phyloP scores from a whole-genome alignment of 2,797 vertebrate genomes.

The Oreochromis grahami region DNA sequence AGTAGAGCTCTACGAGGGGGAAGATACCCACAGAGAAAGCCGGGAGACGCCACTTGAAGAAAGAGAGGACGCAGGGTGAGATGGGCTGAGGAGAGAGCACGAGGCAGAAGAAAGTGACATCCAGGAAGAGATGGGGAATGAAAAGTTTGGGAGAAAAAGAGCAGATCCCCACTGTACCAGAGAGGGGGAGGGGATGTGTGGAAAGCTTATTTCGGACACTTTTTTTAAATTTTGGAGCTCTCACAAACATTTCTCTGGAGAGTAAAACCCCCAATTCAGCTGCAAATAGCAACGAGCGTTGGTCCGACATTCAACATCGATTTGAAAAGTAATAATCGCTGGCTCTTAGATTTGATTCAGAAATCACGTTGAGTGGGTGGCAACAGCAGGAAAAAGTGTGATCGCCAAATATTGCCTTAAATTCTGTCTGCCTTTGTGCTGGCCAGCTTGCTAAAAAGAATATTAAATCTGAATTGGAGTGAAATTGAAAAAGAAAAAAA shows the following conservation, averaged over 20 bases:
- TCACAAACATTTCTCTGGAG: background rate
- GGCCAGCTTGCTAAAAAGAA: background rate
- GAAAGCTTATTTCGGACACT: background rate
- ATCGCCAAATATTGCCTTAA: slow-evolving; percentile 17
- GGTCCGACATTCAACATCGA: background rate
- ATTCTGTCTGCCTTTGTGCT: background rate
- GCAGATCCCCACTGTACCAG: background rate
- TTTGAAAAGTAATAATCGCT: slow-evolving; percentile 15
- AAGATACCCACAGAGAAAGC: slow-evolving; percentile 19
- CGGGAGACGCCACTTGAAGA: background rate
- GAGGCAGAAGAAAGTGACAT: background rate
- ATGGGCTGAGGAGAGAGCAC: background rate
- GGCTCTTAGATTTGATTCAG: slow-evolving; percentile 8
- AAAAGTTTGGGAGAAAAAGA: background rate
- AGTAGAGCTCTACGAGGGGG: slow-evolving; percentile 8
- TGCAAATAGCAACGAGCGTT: background rate
- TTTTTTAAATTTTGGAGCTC: background rate
- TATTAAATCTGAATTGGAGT: background rate
- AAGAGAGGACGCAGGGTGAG: background rate
- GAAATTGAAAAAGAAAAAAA: background rate
- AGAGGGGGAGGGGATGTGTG: slow-evolving; percentile 18
- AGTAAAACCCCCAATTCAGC: background rate
- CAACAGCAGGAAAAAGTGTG: background rate
- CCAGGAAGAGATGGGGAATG: background rate
- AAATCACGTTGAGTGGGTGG: background rate